phyloP scores from a whole-genome alignment of 2,113 vertebrate genomes.

The Cavia aperea region DNA sequence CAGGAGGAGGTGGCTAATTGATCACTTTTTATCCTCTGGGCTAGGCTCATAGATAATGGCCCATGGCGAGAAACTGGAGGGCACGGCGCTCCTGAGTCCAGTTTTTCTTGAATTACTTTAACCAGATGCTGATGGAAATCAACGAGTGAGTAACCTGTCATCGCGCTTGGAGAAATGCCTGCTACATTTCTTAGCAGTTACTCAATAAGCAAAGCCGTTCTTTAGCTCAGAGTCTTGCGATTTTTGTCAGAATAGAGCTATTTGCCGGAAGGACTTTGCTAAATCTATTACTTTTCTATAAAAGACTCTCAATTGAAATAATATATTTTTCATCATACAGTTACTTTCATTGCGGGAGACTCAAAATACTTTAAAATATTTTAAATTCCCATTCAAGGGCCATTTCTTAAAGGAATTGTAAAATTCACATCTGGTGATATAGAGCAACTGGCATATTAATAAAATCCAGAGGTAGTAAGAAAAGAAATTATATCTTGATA shows the following conservation, averaged over 20 bases:
- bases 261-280: slow-evolving; percentile 48
- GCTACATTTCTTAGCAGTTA: background rate
- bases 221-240: background rate
- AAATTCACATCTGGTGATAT: background rate
- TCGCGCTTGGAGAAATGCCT: background rate
- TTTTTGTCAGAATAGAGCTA: slow-evolving; percentile 45
- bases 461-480: slow-evolving; percentile 32
- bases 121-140: background rate
- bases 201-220: background rate
- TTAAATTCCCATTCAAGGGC: slow-evolving; percentile 26
- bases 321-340: slow-evolving; percentile 1
- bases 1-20: rapidly evolving
- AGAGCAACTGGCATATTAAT: slow-evolving; percentile 7
- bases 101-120: slow-evolving; percentile 35
- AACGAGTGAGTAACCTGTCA: background rate
- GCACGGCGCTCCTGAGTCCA: background rate
- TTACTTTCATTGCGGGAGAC: slow-evolving; percentile 44
- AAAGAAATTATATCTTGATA: slow-evolving; percentile 25
- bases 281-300: slow-evolving; percentile 39
- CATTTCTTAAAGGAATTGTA: background rate
- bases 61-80: background rate
- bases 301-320: slow-evolving; percentile 33
- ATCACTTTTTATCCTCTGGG: background rate
- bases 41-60: background rate
- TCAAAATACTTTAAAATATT: slow-evolving; percentile 30